Percentiles rank a stretch among this genome's conserved stretches.
These are phyloP conservation scores for Sweltsa coloradensis DNA, from an alignment of 1,140 invertebrate species.

Conservation along the genomic window DNA sequence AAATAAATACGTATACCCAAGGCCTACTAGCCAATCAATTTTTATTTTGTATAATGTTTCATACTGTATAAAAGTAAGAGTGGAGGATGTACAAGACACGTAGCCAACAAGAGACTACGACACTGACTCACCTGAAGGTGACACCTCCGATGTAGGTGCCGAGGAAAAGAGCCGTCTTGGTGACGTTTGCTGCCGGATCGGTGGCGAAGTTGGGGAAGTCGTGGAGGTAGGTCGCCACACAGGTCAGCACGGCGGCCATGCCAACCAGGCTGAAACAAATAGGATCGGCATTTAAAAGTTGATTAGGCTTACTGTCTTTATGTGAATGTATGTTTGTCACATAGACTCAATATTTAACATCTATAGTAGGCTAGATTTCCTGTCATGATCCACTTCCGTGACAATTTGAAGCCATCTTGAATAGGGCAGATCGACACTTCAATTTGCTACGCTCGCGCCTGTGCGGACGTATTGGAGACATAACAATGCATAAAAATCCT, in stretches of 20 bases:
- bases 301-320: neutral
- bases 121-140: constrained; percentile 52
- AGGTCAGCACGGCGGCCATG: constrained; percentile 75
- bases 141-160: constrained; percentile 85
- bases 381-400: no score
- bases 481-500: no score
- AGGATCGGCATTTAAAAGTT: neutral
- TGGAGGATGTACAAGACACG: no score
- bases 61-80: neutral
- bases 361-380: no score
- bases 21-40: neutral
- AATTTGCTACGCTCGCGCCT: no score
- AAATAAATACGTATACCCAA: neutral
- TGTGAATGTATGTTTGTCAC: no score
- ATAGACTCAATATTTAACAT: no score
- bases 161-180: constrained; percentile 76
- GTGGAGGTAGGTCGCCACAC: constrained; percentile 70
- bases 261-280: constrained; percentile 56
- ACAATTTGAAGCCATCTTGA: no score
- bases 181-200: constrained; percentile 70
- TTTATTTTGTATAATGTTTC: neutral
- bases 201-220: constrained; percentile 73
- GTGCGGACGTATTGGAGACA: no score
- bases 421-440: no score
- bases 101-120: no score